These are phyloP conservation scores for Diabrotica undecimpunctata DNA, from an alignment of 1,140 invertebrate species.

Conservation along the genomic window DNA sequence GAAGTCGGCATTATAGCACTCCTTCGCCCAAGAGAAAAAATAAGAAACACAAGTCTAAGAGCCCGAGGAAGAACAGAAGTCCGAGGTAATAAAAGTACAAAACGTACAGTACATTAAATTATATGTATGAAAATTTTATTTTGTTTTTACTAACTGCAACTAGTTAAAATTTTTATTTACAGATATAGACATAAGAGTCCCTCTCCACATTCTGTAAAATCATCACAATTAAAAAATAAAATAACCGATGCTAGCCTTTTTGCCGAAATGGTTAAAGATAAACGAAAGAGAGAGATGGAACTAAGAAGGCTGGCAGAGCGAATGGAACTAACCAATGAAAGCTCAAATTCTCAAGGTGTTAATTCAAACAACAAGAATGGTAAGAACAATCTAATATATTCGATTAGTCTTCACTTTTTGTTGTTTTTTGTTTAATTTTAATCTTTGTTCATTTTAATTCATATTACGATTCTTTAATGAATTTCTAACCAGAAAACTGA, in stretches of 20 bases:
- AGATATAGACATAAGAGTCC: conserved; percentile 39
- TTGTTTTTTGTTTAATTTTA: too few species aligned
- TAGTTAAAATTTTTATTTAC: conserved; percentile 25
- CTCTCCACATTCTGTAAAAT: conserved; percentile 43
- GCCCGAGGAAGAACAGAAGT: conserved; percentile 43
- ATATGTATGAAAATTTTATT: neutral
- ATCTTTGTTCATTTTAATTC: neutral
- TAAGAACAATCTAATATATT: neutral
- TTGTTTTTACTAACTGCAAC: neutral
- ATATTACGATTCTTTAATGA: neutral
- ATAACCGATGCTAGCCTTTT: conserved; percentile 83
- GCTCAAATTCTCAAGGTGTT: conserved; percentile 22
- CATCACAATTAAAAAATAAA: conserved; percentile 46
- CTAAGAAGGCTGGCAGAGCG: conserved; percentile 54
- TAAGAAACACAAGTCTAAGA: conserved; percentile 39
- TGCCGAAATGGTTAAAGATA: conserved; percentile 81
- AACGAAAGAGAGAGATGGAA: conserved; percentile 73
- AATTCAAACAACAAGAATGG: conserved; percentile 15
- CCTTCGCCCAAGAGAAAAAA: conserved; percentile 35
- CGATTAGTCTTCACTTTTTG: too few species aligned
- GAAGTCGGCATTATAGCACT: conserved; percentile 39
- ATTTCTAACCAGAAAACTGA: too few species aligned
- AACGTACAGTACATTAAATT: neutral
- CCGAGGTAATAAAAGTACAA: conserved; percentile 28
- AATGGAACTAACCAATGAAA: conserved; percentile 58